phyloP scores from a whole-genome alignment of 1,140 invertebrate species.

The Hyles vespertilio region DNA sequence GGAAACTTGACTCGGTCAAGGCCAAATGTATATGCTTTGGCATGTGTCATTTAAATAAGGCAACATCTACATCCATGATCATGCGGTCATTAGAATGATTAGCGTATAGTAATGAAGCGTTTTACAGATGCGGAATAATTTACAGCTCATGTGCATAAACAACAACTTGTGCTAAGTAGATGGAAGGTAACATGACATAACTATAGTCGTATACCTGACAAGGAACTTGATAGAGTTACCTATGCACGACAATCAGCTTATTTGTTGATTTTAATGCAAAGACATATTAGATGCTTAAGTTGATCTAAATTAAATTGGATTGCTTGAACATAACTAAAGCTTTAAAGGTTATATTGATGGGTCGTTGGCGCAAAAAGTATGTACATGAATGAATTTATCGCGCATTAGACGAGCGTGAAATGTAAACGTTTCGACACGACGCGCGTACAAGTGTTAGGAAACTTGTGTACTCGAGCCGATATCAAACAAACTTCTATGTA shows the following conservation, averaged over 20 bases:
- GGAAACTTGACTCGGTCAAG: slow-evolving; percentile 32
- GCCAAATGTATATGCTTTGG: slow-evolving; percentile 7
- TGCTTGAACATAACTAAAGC: not conserved
- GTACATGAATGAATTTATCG: slow-evolving; percentile 27
- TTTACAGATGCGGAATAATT: not conserved
- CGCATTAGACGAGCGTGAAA: slow-evolving; percentile 29
- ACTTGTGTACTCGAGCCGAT: slow-evolving; percentile 13
- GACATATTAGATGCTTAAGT: too few species aligned
- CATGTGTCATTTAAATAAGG: too few species aligned
- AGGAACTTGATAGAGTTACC: not conserved
- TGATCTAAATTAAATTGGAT: not conserved
- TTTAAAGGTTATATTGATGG: not conserved
- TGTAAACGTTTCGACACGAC: slow-evolving; percentile 27
- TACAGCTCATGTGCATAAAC: not conserved
- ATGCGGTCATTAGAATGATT: slow-evolving; percentile 1
- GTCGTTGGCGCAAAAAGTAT: slow-evolving; percentile 8
- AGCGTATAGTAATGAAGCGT: not conserved
- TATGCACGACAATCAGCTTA: too few species aligned
- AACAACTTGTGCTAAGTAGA: too few species aligned
- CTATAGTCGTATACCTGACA: not conserved
- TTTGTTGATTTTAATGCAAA: too few species aligned
- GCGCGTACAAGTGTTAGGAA: slow-evolving; percentile 22
- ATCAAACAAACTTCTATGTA: slow-evolving; percentile 24
- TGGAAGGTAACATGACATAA: not conserved
- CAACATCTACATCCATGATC: not conserved